Evolutionary conservation across 2,797 vertebrate species (phyloP).

Genomic region (Acropternis orthonyx): DNA sequence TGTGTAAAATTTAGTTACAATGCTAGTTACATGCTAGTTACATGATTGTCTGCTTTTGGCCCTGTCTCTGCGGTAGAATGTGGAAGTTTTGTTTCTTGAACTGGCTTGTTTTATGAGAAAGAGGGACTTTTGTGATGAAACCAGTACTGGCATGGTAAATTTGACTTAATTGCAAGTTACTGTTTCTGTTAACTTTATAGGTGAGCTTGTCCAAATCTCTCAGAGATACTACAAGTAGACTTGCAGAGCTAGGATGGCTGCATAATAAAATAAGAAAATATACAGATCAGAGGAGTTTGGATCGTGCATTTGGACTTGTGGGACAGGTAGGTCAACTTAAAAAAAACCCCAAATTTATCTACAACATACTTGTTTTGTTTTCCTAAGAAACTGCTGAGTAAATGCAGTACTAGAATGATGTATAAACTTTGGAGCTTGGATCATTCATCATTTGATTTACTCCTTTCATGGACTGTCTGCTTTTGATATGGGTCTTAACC

Average conservation of each 20-base stretch:
- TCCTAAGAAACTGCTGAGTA: background rate
- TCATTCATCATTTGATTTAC: background rate
- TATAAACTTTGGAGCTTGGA: background rate
- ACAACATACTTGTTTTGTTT: background rate
- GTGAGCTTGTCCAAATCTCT: conserved; percentile 90
- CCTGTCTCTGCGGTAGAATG: background rate
- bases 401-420: background rate
- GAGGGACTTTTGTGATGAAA: background rate
- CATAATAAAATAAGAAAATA: conserved; percentile 98
- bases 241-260: conserved; percentile 94
- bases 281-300: conserved; percentile 91
- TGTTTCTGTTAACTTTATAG: conserved; percentile 72
- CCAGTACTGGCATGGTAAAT: background rate
- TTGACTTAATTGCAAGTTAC: background rate
- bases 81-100: background rate
- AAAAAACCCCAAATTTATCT: background rate
- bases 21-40: background rate
- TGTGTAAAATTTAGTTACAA: background rate
- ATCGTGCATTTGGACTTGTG: conserved; percentile 94
- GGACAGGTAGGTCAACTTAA: conserved; percentile 86
- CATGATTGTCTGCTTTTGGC: accelerated
- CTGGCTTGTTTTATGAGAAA: background rate
- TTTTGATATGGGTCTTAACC: background rate
- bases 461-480: background rate
- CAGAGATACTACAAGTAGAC: conserved; percentile 87